phyloP scores from a whole-genome alignment of 2,797 vertebrate species.

The Enteromius fasciolatus region DNA sequence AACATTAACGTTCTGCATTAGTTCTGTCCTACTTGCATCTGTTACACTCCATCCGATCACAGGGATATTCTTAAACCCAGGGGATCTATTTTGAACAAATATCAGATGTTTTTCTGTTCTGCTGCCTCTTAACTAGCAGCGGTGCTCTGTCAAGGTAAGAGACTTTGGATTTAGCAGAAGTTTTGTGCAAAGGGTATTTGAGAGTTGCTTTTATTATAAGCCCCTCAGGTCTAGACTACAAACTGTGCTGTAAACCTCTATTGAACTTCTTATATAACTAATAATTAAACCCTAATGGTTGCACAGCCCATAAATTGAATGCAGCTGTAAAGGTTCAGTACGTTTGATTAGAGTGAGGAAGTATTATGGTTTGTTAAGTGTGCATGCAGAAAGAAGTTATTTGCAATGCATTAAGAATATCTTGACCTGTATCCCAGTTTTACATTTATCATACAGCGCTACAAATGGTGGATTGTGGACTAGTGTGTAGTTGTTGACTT shows the following conservation, averaged over 20 bases:
- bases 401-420: not conserved
- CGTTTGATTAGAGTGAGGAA: not conserved
- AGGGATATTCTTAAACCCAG: slow-evolving; percentile 27
- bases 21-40: slow-evolving; percentile 15
- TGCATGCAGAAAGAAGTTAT: not conserved
- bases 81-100: not conserved
- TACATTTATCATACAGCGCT: not conserved
- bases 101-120: slow-evolving; percentile 23
- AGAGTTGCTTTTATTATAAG: not conserved
- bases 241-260: not conserved
- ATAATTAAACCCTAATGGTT: slow-evolving; percentile 13
- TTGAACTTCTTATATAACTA: slow-evolving; percentile 1
- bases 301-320: slow-evolving; percentile 10
- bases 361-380: not conserved
- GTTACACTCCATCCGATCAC: not conserved
- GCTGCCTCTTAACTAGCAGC: not conserved
- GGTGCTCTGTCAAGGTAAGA: slow-evolving; percentile 19
- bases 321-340: not conserved
- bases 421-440: not conserved
- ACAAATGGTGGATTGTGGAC: not conserved
- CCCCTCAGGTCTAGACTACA: not conserved
- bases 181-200: slow-evolving; percentile 3
- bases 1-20: slow-evolving; percentile 51
- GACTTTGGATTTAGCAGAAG: not conserved
- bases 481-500: not conserved